Evolutionary conservation across 2,113 vertebrate species (phyloP), one percentile per base, ranked within the genome.

Genomic region (Romanogobio albipinnatus): DNA sequence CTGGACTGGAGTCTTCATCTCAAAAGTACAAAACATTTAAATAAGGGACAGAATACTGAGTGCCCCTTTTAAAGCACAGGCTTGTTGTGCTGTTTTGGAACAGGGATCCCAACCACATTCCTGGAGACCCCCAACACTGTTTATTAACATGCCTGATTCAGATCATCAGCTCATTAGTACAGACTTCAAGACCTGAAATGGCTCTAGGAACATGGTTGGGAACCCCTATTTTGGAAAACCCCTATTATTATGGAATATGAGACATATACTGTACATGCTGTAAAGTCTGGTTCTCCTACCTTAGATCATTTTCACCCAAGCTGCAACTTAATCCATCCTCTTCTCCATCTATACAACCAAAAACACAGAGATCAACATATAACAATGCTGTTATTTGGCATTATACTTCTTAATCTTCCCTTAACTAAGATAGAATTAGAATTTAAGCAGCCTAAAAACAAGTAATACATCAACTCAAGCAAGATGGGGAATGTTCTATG

Each of bases 341-440:
- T 17, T 93, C 94, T n/a, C 91, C 90, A 81, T 94, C 94, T 95
- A 88, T 2, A 95, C 92, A 77, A 26, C 68, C 79, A 86, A 73
- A 29, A 85, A 66, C 59, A 70, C 22, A 79, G 26, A 71, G 3
- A 82, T 77, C 53, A 82, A 19, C 29, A 61, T 53, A 47, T 2
- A 43, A 77, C 8, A 14, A 29, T 19, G 33, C 36, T 3, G 9
- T 80, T 29, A 36, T 64, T 61, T 4, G n/a, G n/a, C 7, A 49
- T 15, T 9, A 74, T 11, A 43, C 17, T 71, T 19, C 33, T n/a
- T 59, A 5, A 4, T 33, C 56, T 56, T 22, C 51, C 49, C 4
- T 53, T 33, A 56, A 56, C 29, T 9, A 78, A 79, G 36, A 26
- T 0, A 47, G 43, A 45, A 47, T 74, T 15, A 26, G 4, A 47